These are phyloP conservation scores for Smutsia gigantea DNA, from an alignment of 2,797 vertebrate species.

Conservation along the genomic window DNA sequence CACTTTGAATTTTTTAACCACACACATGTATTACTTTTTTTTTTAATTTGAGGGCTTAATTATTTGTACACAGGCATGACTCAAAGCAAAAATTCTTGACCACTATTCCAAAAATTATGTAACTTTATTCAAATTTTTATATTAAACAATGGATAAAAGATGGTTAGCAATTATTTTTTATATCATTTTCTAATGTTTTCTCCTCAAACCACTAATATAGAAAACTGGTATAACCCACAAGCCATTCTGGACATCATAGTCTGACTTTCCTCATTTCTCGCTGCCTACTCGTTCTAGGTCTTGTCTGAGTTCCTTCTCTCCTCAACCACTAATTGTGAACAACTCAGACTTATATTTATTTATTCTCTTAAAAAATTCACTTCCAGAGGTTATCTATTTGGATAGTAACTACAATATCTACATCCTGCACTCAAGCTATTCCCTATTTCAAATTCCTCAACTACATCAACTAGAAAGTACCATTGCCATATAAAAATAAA, in stretches of 20 bases:
- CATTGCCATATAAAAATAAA: neutral
- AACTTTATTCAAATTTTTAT: neutral
- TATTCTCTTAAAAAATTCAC: neutral
- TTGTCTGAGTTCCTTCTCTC: neutral
- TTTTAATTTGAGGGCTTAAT: neutral
- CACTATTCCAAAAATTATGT: neutral
- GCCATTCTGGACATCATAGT: neutral
- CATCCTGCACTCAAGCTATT: neutral
- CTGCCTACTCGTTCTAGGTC: neutral
- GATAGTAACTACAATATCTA: neutral
- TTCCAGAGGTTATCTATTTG: neutral
- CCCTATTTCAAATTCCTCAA: neutral
- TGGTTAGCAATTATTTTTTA: neutral
- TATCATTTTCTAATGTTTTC: neutral
- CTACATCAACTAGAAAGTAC: conserved; percentile 6
- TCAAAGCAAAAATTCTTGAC: conserved; percentile 41
- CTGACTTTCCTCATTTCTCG: neutral
- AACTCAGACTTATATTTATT: neutral
- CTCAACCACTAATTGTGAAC: neutral
- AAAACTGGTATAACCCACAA: neutral
- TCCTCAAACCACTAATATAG: neutral
- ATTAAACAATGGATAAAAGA: neutral
- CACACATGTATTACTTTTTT: neutral
- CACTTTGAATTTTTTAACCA: neutral
- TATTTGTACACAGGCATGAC: neutral